Evolutionary conservation across 2,888 invertebrate genomes (phyloP), one percentile per base, ranked within the genome.

Genomic region (Petrolisthes cinctipes): DNA sequence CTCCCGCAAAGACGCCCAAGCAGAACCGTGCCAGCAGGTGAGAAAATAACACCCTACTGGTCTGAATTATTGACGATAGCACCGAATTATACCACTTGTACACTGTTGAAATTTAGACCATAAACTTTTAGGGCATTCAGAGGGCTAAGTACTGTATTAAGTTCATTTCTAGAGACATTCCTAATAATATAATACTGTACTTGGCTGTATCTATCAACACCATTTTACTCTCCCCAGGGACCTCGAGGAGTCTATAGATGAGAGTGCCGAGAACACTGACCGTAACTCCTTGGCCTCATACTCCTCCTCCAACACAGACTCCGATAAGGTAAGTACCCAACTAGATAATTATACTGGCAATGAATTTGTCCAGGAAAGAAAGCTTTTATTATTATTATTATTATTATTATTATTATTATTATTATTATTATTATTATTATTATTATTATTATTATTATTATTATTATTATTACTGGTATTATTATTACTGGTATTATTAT

Each of bases 191-290:
- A 37, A 37, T 37, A 37, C 37, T 37, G 37, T 37, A 37, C 37
- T 37, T 37, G 37, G 37, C 2, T 37, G 37, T 37, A 37, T 37
- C 37, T 37, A 37, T 37, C 37, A 37, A 37, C 37, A 37, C 37
- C 37, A 37, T 37, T 37, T 37, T 37, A 37, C 37, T 37, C 2
- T 5, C 51, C 66, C 54, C 94, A 96, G 98, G 92, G 98, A 98
- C 93, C 94, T 98, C 92, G 98, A 98, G 91, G 98, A 98, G 92
- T 94, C 96, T 9, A 94, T 96, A 79, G 97, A 97, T 91, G 97
- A 97, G 92, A 96, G 96, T 91, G 96, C 97, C 89, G 97, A 97
- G 92, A 96, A 96, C 92, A 94, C 96, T 90, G 97, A 98, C 92
- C 94, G 98, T 89, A 97, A 97, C 92, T 93, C 93, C 7, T 91